Evolutionary conservation across 2,797 vertebrate species (phyloP).

Genomic region (Danio albolineatus): DNA sequence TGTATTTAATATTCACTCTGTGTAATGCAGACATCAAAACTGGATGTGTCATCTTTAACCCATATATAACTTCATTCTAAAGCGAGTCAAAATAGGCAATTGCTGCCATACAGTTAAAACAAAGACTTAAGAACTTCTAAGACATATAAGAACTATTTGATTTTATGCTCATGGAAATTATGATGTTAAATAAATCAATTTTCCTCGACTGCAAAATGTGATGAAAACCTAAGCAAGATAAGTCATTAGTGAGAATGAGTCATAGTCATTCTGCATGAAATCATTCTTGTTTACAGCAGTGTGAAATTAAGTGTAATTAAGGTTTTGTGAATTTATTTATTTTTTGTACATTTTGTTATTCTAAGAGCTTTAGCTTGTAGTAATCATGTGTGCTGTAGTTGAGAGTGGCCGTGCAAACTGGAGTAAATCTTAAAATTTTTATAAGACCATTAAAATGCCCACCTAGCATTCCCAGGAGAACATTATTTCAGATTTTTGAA

Average conservation of each 20-base stretch:
- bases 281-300: background rate
- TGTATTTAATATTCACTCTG: no score
- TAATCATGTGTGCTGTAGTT: background rate
- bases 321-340: no score
- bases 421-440: background rate
- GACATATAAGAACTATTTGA: no score
- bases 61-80: no score
- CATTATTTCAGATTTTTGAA: background rate
- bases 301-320: background rate
- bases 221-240: no score
- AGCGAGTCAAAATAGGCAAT: background rate
- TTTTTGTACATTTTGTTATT: background rate
- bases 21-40: no score
- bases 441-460: background rate
- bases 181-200: background rate
- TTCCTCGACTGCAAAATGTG: background rate
- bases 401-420: background rate
- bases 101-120: background rate
- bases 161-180: background rate
- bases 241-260: constrained; percentile 13
- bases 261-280: background rate
- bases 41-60: no score
- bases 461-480: background rate
- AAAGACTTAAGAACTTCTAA: no score
- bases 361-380: background rate